Conservation (phyloP, 2,797 vertebrate species). For the Anguilla anguilla region DNA sequence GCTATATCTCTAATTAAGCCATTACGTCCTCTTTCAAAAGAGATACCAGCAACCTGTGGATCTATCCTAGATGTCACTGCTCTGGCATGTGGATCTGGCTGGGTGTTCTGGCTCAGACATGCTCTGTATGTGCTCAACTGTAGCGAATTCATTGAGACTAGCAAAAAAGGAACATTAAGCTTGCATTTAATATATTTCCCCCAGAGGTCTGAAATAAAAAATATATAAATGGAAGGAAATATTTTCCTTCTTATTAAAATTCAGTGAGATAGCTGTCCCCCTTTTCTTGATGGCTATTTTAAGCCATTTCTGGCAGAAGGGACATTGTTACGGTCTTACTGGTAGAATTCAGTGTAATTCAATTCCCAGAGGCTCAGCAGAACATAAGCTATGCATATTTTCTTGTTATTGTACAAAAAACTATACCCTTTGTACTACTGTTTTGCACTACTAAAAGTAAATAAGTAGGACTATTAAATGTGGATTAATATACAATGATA, state of each 20-base stretch:
- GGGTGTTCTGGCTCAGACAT: not conserved
- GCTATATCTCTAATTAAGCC: not conserved
- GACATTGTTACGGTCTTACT: conserved; percentile 18
- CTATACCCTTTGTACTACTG: not conserved
- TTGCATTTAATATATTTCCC: conserved; percentile 18
- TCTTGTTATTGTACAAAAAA: not conserved
- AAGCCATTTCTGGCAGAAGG: not conserved
- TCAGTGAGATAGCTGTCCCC: conserved; percentile 13
- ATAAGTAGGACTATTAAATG: not conserved
- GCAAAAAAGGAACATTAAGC: conserved; percentile 15
- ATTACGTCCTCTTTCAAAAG: not conserved
- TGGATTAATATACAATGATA: not conserved
- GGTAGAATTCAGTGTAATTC: not conserved
- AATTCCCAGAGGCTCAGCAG: not conserved
- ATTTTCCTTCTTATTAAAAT: conserved; percentile 24
- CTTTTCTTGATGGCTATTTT: conserved; percentile 30
- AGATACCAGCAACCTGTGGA: not conserved
- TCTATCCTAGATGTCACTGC: not conserved
- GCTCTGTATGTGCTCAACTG: conserved; percentile 11
- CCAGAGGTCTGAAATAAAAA: conserved; percentile 14
- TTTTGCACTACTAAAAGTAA: not conserved
- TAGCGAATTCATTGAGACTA: conserved; percentile 26
- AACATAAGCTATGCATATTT: not conserved
- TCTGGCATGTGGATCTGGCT: not conserved
- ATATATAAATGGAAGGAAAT: conserved; percentile 14